Evolutionary conservation across 2,888 invertebrate species (phyloP).

Genomic region (Rhamnusium bicolor): DNA sequence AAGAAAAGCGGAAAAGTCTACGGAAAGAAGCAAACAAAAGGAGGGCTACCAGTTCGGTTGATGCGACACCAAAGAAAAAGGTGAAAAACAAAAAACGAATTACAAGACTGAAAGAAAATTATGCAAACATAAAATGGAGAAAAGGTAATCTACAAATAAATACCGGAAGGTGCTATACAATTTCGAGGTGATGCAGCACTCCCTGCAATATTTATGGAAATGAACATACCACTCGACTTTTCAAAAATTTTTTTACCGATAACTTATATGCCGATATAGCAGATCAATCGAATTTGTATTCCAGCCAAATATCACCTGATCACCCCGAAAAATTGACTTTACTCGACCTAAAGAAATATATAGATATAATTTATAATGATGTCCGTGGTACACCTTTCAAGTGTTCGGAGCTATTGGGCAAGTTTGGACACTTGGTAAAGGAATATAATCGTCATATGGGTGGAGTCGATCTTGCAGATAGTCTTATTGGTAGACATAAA

Average conservation of each 20-base stretch:
- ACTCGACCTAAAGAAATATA: background rate
- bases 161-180: no score
- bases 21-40: no score
- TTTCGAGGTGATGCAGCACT: no score
- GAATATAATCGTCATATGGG: background rate
- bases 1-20: no score
- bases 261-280: no score
- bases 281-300: no score
- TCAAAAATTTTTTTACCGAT: no score
- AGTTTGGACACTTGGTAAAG: background rate
- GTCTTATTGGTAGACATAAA: background rate
- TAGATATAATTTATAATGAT: no score
- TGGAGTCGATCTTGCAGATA: constrained; percentile 16
- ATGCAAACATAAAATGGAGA: constrained; percentile 12
- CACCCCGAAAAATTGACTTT: constrained; percentile 18
- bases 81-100: constrained; percentile 2
- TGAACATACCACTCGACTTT: no score
- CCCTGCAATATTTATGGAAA: no score
- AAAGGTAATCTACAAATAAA: no score
- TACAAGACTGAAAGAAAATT: constrained; percentile 16
- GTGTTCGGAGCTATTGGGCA: constrained; percentile 40
- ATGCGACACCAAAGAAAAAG: constrained; percentile 19
- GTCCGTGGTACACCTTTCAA: background rate
- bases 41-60: no score
- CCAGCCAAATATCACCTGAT: background rate